These are phyloP conservation scores for Oxytorus armatus DNA, from an alignment of 2,888 invertebrate species.

Conservation along the genomic window DNA sequence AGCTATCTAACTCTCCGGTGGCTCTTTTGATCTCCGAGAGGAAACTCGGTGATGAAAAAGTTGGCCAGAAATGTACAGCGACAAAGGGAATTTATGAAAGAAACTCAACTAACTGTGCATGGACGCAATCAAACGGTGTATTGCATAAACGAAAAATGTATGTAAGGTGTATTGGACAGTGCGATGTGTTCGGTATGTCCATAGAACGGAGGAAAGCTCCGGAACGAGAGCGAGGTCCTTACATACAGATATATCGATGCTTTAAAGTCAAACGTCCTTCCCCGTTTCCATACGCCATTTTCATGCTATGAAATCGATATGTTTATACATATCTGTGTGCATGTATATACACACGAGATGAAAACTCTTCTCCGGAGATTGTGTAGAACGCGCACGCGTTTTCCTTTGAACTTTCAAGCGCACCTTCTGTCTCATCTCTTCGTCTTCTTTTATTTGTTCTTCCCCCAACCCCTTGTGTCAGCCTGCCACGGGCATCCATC, in stretches of 20 bases:
- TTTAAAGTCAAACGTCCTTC: background rate
- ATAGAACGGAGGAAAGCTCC: constrained; percentile 2
- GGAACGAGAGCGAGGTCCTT: constrained; percentile 9
- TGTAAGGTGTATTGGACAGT: background rate
- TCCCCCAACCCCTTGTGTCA: constrained; percentile 28
- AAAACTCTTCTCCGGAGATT: background rate
- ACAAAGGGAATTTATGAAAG: background rate
- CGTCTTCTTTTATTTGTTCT: background rate
- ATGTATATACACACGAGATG: constrained; percentile 8
- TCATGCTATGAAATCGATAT: background rate
- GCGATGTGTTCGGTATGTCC: constrained; percentile 14
- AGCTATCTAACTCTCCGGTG: background rate
- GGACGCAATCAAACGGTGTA: background rate
- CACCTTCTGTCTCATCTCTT: constrained; percentile 3
- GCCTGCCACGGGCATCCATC: constrained; percentile 45
- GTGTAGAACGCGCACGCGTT: constrained; percentile 58
- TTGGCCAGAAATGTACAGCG: constrained; percentile 5
- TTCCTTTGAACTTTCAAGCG: constrained; percentile 70
- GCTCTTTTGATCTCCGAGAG: background rate
- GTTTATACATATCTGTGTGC: background rate
- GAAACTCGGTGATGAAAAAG: background rate
- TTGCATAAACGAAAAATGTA: background rate
- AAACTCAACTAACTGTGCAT: background rate
- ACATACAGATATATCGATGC: background rate
- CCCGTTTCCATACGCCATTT: background rate